Evolutionary conservation across 2,888 invertebrate genomes (phyloP), one percentile per base, ranked within the genome.

Genomic region (Tenthredo livida): DNA sequence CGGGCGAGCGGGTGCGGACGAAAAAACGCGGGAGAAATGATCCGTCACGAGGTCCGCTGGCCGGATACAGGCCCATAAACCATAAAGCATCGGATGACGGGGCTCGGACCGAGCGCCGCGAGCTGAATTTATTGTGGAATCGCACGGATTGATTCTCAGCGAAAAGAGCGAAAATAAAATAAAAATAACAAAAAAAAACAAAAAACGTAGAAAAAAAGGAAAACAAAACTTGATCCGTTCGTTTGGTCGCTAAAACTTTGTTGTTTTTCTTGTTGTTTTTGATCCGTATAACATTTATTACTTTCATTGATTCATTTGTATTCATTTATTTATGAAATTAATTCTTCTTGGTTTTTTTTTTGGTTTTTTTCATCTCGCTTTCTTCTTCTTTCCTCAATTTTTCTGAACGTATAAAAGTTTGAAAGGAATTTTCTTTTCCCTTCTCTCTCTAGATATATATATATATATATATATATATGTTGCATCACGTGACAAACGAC

Each of bases 41-140:
- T 83, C 83, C 83, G 83, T 83, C 83, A 83, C 84, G 67, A 77
- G 84, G 54, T 25, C 33, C 84, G 82, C 9, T 82, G 70, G 43
- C 50, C 72, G 78, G 61, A 50, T 70, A 83, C 83, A 83, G 83
- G 83, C 47, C 83, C 83, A 83, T 83, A 83, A 83, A 83, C 87
- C 85, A 87, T 87, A 87, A 87, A 87, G 87, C 87, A 85, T 86
- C 85, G 87, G 86, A 87, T 86, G 87, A 87, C 87, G 87, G 86
- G 86, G 85, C 85, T 85, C 84, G 85, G 86, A 85, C 86, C 85
- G 84, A 85, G 85, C 84, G 84, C 58, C 85, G 84, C 83, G 65
- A 82, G 84, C 33, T 73, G 84, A 84, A 85, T 85, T 85, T 86
- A 86, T 85, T 84, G 84, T 84, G 84, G 75, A 61, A 83, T 84